Conservation (phyloP, 1,140 invertebrate genomes). For the Octopus bimaculoides region DNA sequence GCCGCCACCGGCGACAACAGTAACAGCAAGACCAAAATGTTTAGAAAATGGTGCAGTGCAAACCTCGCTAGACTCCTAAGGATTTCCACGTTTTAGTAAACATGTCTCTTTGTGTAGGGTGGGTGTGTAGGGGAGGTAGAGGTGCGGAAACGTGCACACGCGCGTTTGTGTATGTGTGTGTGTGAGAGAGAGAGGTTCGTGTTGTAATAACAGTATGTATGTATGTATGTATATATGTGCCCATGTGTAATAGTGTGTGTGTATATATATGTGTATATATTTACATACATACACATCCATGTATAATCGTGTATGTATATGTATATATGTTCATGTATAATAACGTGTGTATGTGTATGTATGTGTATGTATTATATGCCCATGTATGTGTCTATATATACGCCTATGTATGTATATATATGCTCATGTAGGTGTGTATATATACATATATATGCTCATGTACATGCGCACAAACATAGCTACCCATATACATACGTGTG, state of each 20-base stretch:
- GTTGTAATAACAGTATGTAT: background rate
- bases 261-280: background rate
- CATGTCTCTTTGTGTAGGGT: too few relatives aligned
- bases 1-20: too few relatives aligned
- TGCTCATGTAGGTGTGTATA: too few relatives aligned
- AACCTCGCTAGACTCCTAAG: too few relatives aligned
- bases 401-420: background rate
- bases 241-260: background rate
- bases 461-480: too few relatives aligned
- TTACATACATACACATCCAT: background rate
- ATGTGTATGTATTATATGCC: background rate
- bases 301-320: conserved; percentile 8
- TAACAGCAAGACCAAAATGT: too few relatives aligned
- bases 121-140: too few relatives aligned
- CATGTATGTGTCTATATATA: background rate
- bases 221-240: background rate
- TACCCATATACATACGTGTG: too few relatives aligned
- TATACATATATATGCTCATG: too few relatives aligned
- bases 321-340: conserved; percentile 15
- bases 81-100: too few relatives aligned
- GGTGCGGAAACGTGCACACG: background rate
- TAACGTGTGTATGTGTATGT: background rate
- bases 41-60: too few relatives aligned
- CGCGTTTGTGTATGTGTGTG: background rate
- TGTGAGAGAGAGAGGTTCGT: background rate